Evolutionary conservation across 2,888 invertebrate species (phyloP), one percentile per base, ranked within the genome.

Genomic region (Parnassius mnemosyne): DNA sequence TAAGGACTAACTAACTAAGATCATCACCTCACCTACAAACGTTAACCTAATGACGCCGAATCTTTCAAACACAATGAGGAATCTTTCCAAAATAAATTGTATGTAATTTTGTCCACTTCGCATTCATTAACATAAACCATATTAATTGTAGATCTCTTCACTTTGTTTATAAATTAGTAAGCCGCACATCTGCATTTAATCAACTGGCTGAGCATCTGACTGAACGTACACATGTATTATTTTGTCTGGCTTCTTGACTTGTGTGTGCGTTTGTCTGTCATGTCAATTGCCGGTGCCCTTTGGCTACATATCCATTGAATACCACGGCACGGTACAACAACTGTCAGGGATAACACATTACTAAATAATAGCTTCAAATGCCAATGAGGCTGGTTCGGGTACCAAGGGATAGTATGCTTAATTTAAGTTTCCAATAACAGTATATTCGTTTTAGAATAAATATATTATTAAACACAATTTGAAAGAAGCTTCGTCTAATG

Each of bases 161-260:
- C 50, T 53, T 50, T 58, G 46, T 47, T 53, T 59, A 55, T 64
- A 61, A 34, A 57, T 57, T 62, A 57, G 55, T 44, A 60, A 57
- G 56, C 46, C 56, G 68, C 65, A 68, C 71, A 71, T 75, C 72
- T 71, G 73, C 69, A 68, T 69, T 68, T 68, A 70, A 74, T 73
- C 71, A 71, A 68, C 54, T 12, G 55, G 20, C 55, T 20, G 34
- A 56, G 64, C 60, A 61, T 55, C 61, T 53, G 65, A 61, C 57
- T 60, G 60, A 59, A 64, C 52, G 60, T 16, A 42, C 55, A 63
- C 61, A 75, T 66, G 66, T 77, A 69, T 79, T 84, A 75, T 85
- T 85, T 66, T 81, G 84, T 85, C 84, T 84, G 83, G 76, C 71
- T 69, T 64, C 56, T 69, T 63, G 66, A 58, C 57, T 57, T 68